These are phyloP conservation scores for Hypena proboscidalis DNA, from an alignment of 2,888 invertebrate genomes.

Conservation along the genomic window DNA sequence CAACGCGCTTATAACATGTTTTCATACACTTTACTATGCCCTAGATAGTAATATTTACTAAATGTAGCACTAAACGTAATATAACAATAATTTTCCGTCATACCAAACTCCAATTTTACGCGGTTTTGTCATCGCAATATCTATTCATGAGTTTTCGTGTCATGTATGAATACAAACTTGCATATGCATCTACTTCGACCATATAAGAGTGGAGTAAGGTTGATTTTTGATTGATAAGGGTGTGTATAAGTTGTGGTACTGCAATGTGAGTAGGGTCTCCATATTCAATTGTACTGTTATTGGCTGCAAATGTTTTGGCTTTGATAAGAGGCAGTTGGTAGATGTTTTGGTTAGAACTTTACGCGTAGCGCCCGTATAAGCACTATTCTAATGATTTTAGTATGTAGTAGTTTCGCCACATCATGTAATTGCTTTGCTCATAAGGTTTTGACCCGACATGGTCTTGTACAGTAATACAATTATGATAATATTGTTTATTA, in stretches of 20 bases:
- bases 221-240: background rate
- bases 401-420: no score
- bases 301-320: slow-evolving; percentile 17
- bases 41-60: slow-evolving; percentile 25
- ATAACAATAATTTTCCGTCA: slow-evolving; percentile 60
- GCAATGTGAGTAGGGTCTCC: slow-evolving; percentile 43
- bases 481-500: no score
- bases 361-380: slow-evolving; percentile 1
- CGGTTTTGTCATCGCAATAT: slow-evolving; percentile 76
- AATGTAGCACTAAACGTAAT: slow-evolving; percentile 43
- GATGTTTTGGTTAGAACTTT: slow-evolving; percentile 3
- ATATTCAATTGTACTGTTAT: slow-evolving; percentile 24
- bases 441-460: background rate
- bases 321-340: slow-evolving; percentile 12
- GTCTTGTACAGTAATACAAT: no score
- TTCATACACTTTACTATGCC: slow-evolving; percentile 16
- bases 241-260: slow-evolving; percentile 1
- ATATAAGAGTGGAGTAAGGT: slow-evolving; percentile 2
- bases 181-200: background rate
- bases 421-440: background rate
- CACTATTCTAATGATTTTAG: background rate
- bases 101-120: slow-evolving; percentile 68
- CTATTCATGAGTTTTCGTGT: slow-evolving; percentile 76
- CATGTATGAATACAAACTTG: slow-evolving; percentile 26
- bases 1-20: no score